Percentiles rank a stretch among this genome's conserved stretches.
phyloP scores from a whole-genome alignment of 2,113 vertebrate species.

The Copsychus sechellarum region DNA sequence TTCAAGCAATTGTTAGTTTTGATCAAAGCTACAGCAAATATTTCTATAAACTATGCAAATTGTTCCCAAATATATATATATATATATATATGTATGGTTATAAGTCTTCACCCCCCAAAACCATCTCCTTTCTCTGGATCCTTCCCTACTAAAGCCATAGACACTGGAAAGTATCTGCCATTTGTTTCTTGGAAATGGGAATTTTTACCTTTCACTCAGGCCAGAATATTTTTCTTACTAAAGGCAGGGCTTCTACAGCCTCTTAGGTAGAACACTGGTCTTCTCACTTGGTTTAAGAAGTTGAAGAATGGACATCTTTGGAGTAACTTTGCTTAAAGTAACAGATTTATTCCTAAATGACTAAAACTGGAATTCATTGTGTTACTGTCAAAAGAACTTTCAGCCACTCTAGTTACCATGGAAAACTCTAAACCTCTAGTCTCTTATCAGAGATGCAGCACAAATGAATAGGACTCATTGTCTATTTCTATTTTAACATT shows the following conservation, averaged over 20 bases:
- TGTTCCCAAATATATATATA: background rate
- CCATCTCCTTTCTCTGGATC: background rate
- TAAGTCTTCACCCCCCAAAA: background rate
- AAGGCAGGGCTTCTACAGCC: background rate
- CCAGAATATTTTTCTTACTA: background rate
- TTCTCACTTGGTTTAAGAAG: background rate
- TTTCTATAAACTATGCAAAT: background rate
- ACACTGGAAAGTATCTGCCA: background rate
- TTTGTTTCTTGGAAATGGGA: background rate
- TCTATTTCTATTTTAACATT: background rate
- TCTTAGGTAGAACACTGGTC: background rate
- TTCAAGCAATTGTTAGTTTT: background rate
- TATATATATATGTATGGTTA: background rate
- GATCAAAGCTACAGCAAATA: background rate
- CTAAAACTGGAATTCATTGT: background rate
- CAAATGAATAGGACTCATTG: background rate
- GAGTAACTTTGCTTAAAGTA: background rate
- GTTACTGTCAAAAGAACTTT: background rate
- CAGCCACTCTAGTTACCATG: background rate
- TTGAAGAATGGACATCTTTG: background rate
- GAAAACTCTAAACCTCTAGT: background rate
- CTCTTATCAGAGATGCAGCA: background rate
- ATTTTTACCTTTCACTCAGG: background rate
- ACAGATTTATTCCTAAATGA: background rate
- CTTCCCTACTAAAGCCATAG: background rate